phyloP scores from a whole-genome alignment of 1,140 invertebrate species.

The Drosophila aff. region DNA sequence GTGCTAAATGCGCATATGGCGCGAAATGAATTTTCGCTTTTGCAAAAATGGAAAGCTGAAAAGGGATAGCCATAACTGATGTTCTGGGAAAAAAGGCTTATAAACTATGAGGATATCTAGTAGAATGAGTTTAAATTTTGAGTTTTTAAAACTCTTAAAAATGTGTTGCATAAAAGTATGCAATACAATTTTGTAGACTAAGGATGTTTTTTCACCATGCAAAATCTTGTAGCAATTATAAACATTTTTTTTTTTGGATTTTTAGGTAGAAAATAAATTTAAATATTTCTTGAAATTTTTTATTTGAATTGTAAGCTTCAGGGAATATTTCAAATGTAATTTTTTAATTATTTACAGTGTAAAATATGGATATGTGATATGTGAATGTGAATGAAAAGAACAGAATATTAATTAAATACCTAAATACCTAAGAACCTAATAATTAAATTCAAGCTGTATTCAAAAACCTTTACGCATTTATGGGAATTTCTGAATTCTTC shows the following conservation, averaged over 20 bases:
- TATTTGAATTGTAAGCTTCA: not conserved
- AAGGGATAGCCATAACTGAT: constrained; percentile 1
- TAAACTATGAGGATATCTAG: not conserved
- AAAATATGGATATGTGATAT: not conserved
- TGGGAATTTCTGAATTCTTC: not conserved
- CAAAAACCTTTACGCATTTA: not conserved
- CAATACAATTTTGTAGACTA: not conserved
- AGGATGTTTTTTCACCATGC: no score
- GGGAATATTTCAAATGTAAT: not conserved
- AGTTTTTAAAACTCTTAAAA: not conserved
- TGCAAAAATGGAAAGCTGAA: constrained; percentile 41
- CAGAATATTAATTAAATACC: no score
- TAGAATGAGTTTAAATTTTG: not conserved
- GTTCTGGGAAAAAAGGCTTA: not conserved
- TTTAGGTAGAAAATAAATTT: not conserved
- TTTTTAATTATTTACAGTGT: not conserved
- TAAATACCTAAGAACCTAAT: no score
- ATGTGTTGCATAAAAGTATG: not conserved
- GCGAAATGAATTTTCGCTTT: constrained; percentile 73
- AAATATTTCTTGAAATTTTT: not conserved
- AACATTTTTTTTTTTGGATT: not conserved
- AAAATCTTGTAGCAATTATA: not conserved
- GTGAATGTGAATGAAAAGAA: no score
- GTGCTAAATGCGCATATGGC: constrained; percentile 80
- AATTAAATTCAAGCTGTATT: not conserved